Conservation (phyloP, 2,888 invertebrate genomes). For the Cataglyphis livida region DNA sequence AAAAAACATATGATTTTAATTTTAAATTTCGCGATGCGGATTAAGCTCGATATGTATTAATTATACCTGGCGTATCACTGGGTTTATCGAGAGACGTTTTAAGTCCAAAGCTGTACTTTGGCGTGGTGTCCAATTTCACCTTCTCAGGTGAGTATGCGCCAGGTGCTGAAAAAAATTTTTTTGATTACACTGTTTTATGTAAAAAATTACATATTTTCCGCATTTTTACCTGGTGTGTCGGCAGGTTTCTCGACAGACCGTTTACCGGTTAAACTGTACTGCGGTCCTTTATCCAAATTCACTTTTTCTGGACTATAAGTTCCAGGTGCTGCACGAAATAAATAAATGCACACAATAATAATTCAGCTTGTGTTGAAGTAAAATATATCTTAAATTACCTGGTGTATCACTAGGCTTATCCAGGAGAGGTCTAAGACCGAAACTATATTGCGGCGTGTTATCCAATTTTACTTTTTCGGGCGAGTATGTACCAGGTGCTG, state of each 20-base stretch:
- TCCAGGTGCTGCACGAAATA: conserved; percentile 32
- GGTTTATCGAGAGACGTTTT: conserved; percentile 88
- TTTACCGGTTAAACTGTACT: conserved; percentile 90
- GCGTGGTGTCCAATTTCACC: conserved; percentile 88
- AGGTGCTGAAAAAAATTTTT: conserved; percentile 55
- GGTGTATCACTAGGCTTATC: conserved; percentile 89
- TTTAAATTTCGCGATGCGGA: neutral
- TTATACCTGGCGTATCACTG: conserved; percentile 83
- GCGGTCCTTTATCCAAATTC: conserved; percentile 88
- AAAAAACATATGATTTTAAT: neutral
- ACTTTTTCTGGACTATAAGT: conserved; percentile 85
- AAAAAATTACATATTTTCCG: conserved; percentile 5
- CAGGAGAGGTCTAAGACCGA: conserved; percentile 67
- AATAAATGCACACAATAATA: neutral
- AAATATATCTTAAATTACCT: conserved; percentile 83
- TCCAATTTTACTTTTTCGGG: conserved; percentile 75
- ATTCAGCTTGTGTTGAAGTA: neutral
- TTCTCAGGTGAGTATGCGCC: conserved; percentile 85
- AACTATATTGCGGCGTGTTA: conserved; percentile 72
- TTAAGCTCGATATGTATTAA: neutral
- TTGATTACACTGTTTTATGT: conserved; percentile 56
- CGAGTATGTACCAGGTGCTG: conserved; percentile 71
- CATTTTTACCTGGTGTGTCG: conserved; percentile 86
- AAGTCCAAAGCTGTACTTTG: conserved; percentile 90
- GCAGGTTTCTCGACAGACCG: conserved; percentile 87